phyloP scores from a whole-genome alignment of 2,888 invertebrate species.

The Lasioglossum figueresi region DNA sequence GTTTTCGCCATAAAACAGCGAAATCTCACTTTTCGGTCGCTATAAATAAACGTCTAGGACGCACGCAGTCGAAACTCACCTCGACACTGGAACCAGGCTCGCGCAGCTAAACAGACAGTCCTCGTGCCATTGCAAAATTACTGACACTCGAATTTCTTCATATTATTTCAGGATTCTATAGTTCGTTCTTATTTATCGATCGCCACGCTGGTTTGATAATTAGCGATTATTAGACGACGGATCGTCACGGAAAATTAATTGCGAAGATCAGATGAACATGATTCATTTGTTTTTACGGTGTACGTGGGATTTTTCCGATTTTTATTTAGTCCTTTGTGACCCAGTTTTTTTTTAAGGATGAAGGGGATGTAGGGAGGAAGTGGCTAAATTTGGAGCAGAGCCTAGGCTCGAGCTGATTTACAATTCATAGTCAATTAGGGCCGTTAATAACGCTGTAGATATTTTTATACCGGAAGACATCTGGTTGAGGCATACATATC shows the following conservation, averaged over 20 bases:
- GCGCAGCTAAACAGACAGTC: not conserved
- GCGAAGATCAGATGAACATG: too few species aligned
- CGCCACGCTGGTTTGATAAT: too few species aligned
- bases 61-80: not conserved
- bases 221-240: too few species aligned
- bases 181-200: too few species aligned
- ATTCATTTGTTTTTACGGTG: not conserved
- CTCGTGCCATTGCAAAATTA: not conserved
- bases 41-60: conserved; percentile 6
- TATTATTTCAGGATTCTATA: too few species aligned
- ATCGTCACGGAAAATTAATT: too few species aligned
- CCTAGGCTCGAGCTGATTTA: not conserved
- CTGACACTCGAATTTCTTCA: too few species aligned
- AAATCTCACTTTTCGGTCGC: conserved; percentile 5
- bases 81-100: not conserved
- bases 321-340: not conserved
- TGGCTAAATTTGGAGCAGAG: not conserved
- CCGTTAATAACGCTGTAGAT: not conserved
- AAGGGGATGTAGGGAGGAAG: not conserved
- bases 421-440: not conserved
- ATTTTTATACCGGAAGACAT: not conserved
- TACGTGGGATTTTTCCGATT: not conserved
- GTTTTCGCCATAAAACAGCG: conserved; percentile 16
- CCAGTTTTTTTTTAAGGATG: not conserved
- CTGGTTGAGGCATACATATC: not conserved